Percentiles rank a stretch among this genome's conserved stretches.
Conservation (phyloP, 2,888 invertebrate genomes). For the Plutella xylostella region DNA sequence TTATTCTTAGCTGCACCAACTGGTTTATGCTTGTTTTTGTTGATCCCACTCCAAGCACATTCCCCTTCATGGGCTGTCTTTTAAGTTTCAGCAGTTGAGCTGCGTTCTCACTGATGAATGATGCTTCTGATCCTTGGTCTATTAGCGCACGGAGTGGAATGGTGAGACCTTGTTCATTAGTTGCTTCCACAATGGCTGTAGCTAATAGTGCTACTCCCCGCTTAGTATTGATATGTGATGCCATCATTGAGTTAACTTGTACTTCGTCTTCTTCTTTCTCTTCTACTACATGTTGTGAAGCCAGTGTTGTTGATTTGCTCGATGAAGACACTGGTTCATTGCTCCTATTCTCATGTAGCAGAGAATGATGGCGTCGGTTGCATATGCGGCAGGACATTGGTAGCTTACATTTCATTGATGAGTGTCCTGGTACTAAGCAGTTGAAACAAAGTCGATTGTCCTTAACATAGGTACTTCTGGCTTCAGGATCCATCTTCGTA, state of each 20-base stretch:
- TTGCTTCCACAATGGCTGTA: constrained; percentile 18
- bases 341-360: constrained; percentile 16
- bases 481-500: constrained; percentile 12
- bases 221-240: constrained; percentile 13
- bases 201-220: constrained; percentile 18
- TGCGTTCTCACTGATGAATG: constrained; percentile 12
- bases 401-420: constrained; percentile 14
- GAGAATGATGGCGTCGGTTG: constrained; percentile 19
- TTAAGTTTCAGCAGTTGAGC: constrained; percentile 3
- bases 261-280: constrained; percentile 1
- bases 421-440: too few relatives aligned
- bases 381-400: constrained; percentile 19
- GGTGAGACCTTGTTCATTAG: constrained; percentile 13
- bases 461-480: constrained; percentile 18
- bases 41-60: constrained; percentile 18
- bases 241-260: constrained; percentile 10
- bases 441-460: too few relatives aligned
- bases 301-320: constrained; percentile 2
- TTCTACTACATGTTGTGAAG: constrained; percentile 7
- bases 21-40: constrained; percentile 15
- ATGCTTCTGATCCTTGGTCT: constrained; percentile 19
- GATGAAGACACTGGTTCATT: neutral
- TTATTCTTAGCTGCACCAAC: constrained; percentile 13
- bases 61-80: constrained; percentile 9
- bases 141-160: constrained; percentile 19